Conservation (phyloP, 2,113 vertebrate species). For the Eulemur rufifrons region DNA sequence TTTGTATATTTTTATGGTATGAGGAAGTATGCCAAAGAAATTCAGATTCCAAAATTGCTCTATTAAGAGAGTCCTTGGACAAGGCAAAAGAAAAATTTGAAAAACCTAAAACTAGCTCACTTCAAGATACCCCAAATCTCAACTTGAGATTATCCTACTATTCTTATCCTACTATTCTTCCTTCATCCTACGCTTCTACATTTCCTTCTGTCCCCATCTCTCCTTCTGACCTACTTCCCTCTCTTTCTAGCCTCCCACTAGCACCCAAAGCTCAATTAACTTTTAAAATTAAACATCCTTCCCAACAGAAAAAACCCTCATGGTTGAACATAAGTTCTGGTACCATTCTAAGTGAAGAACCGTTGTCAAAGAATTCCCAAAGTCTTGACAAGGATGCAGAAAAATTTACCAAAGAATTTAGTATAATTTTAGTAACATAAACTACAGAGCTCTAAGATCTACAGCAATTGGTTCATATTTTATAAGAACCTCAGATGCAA, state of each 20-base stretch:
- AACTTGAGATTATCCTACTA: background rate
- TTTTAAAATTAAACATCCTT: slow-evolving; percentile 6
- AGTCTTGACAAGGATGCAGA: background rate
- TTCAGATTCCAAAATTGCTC: background rate
- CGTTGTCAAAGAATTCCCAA: background rate
- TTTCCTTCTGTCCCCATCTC: background rate
- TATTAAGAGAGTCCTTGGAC: background rate
- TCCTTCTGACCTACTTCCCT: background rate
- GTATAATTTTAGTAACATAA: background rate
- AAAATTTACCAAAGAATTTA: background rate
- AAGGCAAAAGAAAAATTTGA: background rate
- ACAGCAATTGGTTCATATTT: background rate
- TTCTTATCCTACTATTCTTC: background rate
- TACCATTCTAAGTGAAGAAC: background rate
- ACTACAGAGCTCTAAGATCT: background rate
- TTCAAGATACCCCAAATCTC: background rate
- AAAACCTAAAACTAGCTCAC: background rate
- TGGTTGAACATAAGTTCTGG: background rate
- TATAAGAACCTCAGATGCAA: background rate
- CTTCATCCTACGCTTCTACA: background rate
- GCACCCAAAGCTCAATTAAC: background rate
- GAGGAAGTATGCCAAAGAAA: background rate
- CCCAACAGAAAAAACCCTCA: background rate
- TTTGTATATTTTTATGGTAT: background rate
- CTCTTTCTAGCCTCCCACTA: background rate